Percentiles rank a stretch among this genome's conserved stretches.
Conservation (phyloP, 2,797 vertebrate species). For the Megalops cyprinoides region DNA sequence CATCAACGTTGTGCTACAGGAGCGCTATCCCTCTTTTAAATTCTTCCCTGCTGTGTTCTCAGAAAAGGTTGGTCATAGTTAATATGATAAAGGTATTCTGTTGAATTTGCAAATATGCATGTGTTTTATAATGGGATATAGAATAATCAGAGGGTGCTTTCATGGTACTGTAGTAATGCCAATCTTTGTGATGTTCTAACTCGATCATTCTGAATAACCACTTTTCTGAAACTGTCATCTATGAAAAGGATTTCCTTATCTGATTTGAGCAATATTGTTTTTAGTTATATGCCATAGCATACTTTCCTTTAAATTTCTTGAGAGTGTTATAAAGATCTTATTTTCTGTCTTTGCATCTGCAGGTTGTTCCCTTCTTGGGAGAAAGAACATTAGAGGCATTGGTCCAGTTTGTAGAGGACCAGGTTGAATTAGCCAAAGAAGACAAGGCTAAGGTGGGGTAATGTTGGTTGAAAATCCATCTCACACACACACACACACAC, state of each 20-base stretch:
- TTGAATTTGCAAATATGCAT: neutral
- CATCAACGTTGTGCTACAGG: conserved; percentile 67
- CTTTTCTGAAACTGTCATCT: no score
- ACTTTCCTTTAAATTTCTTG: no score
- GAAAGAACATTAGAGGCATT: conserved; percentile 76
- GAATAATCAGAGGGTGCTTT: no score
- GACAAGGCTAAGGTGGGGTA: conserved; percentile 69
- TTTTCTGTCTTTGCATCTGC: conserved; percentile 41
- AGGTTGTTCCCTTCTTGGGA: conserved; percentile 80
- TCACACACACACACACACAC: no score
- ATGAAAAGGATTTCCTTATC: no score
- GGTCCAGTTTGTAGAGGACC: conserved; percentile 79
- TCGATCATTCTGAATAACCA: no score
- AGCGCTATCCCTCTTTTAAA: conserved; percentile 76
- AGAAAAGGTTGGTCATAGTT: conserved; percentile 67
- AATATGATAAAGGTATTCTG: neutral
- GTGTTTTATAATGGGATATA: neutral
- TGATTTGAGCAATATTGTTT: no score
- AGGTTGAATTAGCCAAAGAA: conserved; percentile 67
- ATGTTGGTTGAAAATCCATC: neutral
- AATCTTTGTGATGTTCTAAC: no score
- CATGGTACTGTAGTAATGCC: no score
- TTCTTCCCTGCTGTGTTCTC: conserved; percentile 80
- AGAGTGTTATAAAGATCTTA: no score
- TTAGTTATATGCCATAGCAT: no score